phyloP scores from a whole-genome alignment of 2,113 vertebrate species.

The Paedocypris sp. region DNA sequence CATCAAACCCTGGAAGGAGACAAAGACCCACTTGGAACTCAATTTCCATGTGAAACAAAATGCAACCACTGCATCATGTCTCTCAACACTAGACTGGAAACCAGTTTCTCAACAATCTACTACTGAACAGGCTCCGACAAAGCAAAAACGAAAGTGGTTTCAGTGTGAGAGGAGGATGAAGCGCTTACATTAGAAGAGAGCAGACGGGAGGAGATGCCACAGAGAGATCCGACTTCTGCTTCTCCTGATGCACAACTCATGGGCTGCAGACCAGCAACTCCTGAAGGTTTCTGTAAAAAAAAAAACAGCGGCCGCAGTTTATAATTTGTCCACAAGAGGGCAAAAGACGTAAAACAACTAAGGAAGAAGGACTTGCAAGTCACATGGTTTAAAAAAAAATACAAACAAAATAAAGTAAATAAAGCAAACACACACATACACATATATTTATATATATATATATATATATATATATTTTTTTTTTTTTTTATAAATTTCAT shows the following conservation, averaged over 20 bases:
- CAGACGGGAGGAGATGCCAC: constrained; percentile 27
- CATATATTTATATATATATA: too few relatives aligned
- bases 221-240: constrained; percentile 13
- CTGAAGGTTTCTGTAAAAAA: background rate
- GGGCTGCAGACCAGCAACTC: background rate
- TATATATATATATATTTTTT: too few relatives aligned
- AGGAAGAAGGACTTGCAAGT: too few relatives aligned
- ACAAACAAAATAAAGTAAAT: too few relatives aligned
- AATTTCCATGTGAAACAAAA: background rate
- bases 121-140: background rate
- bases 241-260: background rate
- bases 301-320: background rate
- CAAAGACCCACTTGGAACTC: background rate
- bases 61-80: background rate
- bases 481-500: too few relatives aligned
- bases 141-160: background rate
- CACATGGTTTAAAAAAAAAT: too few relatives aligned
- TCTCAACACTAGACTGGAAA: background rate
- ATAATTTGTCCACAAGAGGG: background rate
- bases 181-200: constrained; percentile 48
- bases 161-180: background rate
- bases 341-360: too few relatives aligned
- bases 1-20: constrained; percentile 77
- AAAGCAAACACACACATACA: too few relatives aligned
- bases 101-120: background rate